Percentiles rank a stretch among this genome's conserved stretches.
phyloP scores from a whole-genome alignment of 2,888 invertebrate species.

The Agonum fuliginosum region DNA sequence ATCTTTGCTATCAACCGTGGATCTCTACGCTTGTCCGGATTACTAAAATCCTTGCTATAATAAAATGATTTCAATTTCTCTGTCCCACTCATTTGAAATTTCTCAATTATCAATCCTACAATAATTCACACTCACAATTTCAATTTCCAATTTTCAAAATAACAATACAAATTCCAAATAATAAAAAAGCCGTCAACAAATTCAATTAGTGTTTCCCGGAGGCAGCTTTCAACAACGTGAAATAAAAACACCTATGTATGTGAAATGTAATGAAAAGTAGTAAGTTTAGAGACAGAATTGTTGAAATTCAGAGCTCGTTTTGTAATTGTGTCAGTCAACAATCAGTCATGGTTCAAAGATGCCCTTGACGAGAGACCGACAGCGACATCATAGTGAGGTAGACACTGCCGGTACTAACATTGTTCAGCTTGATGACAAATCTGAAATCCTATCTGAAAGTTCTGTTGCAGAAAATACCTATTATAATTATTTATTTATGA shows the following conservation, averaged over 20 bases:
- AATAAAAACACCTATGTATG: neutral
- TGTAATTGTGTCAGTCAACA: constrained; percentile 20
- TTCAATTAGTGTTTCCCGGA: constrained; percentile 26
- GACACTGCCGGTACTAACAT: too few relatives aligned
- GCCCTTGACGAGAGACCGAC: constrained; percentile 6
- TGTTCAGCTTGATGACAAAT: too few relatives aligned
- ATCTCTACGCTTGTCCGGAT: too few relatives aligned
- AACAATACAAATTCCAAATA: neutral
- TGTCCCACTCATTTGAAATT: too few relatives aligned
- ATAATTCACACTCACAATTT: neutral
- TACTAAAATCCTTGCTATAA: too few relatives aligned
- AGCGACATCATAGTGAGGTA: neutral
- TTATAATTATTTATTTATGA: neutral
- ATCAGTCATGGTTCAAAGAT: constrained; percentile 17
- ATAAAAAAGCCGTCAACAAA: neutral
- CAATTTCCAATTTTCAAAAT: neutral
- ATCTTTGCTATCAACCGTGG: too few relatives aligned
- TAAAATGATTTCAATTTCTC: too few relatives aligned
- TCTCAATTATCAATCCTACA: too few relatives aligned
- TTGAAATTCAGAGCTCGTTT: neutral
- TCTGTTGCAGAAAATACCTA: too few relatives aligned
- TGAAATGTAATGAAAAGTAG: too few relatives aligned
- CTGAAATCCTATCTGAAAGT: too few relatives aligned
- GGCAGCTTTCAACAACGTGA: constrained; percentile 2
- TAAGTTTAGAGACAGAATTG: too few relatives aligned